These are phyloP conservation scores for Tragelaphus imberbis DNA, from an alignment of 2,113 vertebrate genomes.

Conservation along the genomic window DNA sequence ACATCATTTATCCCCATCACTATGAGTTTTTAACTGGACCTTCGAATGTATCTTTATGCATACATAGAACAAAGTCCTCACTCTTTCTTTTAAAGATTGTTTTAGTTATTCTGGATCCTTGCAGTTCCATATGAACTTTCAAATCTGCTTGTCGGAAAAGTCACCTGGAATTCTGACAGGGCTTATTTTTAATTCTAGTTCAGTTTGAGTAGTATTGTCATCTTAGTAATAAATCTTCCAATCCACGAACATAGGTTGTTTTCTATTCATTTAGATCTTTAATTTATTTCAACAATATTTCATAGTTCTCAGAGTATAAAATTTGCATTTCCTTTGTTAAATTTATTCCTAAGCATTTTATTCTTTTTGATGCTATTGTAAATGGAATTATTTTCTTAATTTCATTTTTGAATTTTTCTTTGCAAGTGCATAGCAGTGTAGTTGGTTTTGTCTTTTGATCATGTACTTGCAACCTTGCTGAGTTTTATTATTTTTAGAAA, in stretches of 20 bases:
- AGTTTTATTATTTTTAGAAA: neutral
- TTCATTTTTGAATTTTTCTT: neutral
- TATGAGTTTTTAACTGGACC: neutral
- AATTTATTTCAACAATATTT: constrained; percentile 1
- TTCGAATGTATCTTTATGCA: neutral
- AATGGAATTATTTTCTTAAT: neutral
- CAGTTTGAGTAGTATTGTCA: neutral
- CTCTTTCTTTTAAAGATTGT: neutral
- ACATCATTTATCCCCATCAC: neutral
- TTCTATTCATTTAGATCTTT: neutral
- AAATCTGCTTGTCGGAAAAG: neutral
- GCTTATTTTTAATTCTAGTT: neutral
- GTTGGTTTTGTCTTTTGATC: neutral
- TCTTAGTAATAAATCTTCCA: neutral
- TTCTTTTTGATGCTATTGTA: neutral
- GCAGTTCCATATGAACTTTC: neutral
- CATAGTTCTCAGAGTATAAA: neutral
- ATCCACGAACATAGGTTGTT: neutral
- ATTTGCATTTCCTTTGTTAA: neutral
- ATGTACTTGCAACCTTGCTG: neutral
- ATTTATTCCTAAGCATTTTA: constrained; percentile 8
- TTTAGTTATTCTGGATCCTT: neutral
- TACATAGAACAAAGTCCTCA: neutral
- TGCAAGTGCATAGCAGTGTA: neutral
- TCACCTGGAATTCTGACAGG: neutral